These are phyloP conservation scores for Pterostichus madidus DNA, from an alignment of 2,888 invertebrate genomes.

Conservation along the genomic window DNA sequence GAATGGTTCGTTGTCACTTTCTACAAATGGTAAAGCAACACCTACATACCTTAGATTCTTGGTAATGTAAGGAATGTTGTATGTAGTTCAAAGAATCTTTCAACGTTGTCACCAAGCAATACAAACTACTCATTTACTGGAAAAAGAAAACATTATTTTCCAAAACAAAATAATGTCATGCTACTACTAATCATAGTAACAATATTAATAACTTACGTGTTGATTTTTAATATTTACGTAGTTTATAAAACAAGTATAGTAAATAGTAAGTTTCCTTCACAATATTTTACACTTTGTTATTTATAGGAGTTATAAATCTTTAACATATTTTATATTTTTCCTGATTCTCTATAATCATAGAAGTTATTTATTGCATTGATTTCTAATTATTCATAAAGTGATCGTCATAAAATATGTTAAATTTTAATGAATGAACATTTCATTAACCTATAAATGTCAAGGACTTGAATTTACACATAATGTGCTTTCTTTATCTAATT, in stretches of 20 bases:
- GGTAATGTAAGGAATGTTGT: background rate
- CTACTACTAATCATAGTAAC: too few species aligned
- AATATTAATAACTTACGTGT: too few species aligned
- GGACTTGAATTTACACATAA: constrained; percentile 33
- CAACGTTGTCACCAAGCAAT: background rate
- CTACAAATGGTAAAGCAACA: constrained; percentile 18
- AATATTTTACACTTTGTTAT: too few species aligned
- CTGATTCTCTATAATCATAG: too few species aligned
- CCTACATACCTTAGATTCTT: background rate
- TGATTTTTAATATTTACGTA: too few species aligned
- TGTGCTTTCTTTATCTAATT: constrained; percentile 33
- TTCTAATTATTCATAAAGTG: background rate
- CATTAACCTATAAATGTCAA: constrained; percentile 25
- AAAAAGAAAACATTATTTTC: background rate
- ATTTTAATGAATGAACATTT: constrained; percentile 48
- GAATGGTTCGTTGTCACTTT: background rate
- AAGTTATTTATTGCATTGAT: constrained; percentile 10
- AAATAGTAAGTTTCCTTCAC: too few species aligned
- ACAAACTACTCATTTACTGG: background rate
- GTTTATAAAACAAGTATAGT: too few species aligned
- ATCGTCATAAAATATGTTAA: constrained; percentile 3
- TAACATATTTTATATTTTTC: too few species aligned
- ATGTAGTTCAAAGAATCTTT: constrained; percentile 18
- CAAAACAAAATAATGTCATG: background rate
- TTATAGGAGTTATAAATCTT: too few species aligned